phyloP scores from a whole-genome alignment of 2,888 invertebrate species.

The Apodemia zela region DNA sequence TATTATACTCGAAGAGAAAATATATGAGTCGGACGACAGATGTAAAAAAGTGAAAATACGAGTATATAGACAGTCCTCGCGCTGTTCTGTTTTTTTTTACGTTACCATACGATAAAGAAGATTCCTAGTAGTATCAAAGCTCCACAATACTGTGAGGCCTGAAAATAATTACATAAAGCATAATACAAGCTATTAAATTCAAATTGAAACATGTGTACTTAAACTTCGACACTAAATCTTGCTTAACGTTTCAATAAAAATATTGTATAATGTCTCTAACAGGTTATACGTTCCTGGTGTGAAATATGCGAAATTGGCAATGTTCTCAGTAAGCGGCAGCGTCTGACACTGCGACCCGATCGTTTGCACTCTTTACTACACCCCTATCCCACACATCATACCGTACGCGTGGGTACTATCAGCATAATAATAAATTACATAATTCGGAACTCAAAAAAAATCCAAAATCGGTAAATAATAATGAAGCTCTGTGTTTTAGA shows the following conservation, averaged over 20 bases:
- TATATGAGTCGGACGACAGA: no score
- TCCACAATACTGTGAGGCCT: no score
- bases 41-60: no score
- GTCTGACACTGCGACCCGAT: conserved; percentile 67
- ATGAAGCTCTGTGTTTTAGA: no score
- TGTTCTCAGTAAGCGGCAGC: conserved; percentile 55
- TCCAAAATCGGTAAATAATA: no score
- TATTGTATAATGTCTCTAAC: conserved; percentile 29
- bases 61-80: no score
- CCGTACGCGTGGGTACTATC: conserved; percentile 37
- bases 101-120: no score
- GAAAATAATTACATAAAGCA: no score
- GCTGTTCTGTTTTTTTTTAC: no score
- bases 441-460: background rate
- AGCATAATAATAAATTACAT: conserved; percentile 32
- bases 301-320: conserved; percentile 53
- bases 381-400: conserved; percentile 70
- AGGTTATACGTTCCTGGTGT: conserved; percentile 25
- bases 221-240: background rate
- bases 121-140: no score
- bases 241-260: conserved; percentile 24
- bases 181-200: background rate
- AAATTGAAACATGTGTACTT: background rate
- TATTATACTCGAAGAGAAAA: no score
- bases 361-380: conserved; percentile 78